These are phyloP conservation scores for Micrasema longulum DNA, from an alignment of 1,140 invertebrate genomes.

Conservation along the genomic window DNA sequence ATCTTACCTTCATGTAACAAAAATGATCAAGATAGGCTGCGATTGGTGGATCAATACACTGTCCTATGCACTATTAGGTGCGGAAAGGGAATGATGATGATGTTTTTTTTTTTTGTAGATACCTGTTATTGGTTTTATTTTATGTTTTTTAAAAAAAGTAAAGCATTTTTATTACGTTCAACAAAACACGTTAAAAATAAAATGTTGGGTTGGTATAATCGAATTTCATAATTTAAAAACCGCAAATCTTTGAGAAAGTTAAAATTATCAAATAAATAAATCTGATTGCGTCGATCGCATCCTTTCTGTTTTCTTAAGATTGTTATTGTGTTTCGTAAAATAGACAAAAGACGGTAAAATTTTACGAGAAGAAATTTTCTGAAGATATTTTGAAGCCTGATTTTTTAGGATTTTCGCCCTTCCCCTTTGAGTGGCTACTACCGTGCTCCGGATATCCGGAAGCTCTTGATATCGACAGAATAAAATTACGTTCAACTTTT, in stretches of 20 bases:
- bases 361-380: not conserved
- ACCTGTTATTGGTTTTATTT: no score
- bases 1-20: no score
- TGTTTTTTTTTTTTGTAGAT: no score
- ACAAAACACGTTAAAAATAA: no score
- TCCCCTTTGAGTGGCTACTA: not conserved
- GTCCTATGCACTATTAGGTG: no score
- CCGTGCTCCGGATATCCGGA: slow-evolving; percentile 5
- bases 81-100: no score
- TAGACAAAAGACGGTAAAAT: not conserved
- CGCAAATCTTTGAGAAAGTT: not conserved
- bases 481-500: slow-evolving; percentile 5
- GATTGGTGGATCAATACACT: no score
- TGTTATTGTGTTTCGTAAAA: slow-evolving; percentile 6
- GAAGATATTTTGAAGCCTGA: not conserved
- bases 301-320: not conserved
- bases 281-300: not conserved
- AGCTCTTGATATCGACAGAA: not conserved
- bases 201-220: no score
- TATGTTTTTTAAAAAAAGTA: no score
- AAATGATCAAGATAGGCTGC: no score
- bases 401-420: not conserved
- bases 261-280: slow-evolving; percentile 12
- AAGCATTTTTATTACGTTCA: no score
- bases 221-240: not conserved